phyloP scores from a whole-genome alignment of 2,113 vertebrate genomes.

The Malurus elegans region DNA sequence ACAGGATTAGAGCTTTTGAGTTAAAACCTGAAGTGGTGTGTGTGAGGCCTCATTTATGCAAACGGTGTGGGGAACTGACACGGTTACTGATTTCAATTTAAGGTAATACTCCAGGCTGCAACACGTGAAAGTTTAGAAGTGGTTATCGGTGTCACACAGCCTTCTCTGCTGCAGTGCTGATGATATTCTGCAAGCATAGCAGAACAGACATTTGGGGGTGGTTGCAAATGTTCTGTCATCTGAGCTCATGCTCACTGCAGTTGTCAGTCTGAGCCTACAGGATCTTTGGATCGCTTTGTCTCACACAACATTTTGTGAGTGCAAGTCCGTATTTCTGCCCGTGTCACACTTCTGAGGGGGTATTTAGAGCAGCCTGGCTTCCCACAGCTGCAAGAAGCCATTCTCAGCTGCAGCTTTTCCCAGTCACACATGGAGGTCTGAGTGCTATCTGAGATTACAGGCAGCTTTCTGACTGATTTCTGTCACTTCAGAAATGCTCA shows the following conservation, averaged over 20 bases:
- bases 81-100: neutral
- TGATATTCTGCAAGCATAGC: neutral
- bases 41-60: neutral
- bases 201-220: neutral
- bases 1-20: neutral
- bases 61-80: neutral
- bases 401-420: neutral
- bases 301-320: neutral
- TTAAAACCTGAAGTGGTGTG: neutral
- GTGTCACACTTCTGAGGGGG: neutral
- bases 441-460: neutral
- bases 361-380: neutral
- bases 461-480: neutral
- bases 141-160: neutral
- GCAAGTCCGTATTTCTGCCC: neutral
- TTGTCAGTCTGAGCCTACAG: neutral
- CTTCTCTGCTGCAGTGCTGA: neutral
- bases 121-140: neutral
- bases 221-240: constrained; percentile 1
- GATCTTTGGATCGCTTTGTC: neutral
- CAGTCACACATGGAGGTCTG: neutral
- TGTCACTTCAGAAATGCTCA: neutral
- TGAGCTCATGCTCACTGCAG: neutral
- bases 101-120: neutral
- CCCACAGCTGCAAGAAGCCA: neutral